Conservation (phyloP, 2,888 invertebrate genomes). For the Hirtodrosophila confusa region DNA sequence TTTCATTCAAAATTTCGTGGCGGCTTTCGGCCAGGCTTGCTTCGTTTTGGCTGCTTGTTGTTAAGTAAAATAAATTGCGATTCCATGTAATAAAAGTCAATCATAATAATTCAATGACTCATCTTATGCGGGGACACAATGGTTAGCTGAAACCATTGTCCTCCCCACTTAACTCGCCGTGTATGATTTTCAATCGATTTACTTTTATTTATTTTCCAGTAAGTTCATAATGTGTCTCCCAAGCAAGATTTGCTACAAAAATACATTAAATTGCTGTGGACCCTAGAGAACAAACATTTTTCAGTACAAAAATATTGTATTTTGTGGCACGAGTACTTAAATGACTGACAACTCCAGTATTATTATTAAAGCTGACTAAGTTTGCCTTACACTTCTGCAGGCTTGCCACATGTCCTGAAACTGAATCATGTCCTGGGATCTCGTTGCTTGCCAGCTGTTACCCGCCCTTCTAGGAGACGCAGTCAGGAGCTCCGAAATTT, state of each 20-base stretch:
- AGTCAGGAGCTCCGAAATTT: constrained; percentile 6
- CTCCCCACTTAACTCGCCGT: constrained; percentile 5
- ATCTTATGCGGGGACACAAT: constrained; percentile 44
- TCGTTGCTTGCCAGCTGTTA: constrained; percentile 32
- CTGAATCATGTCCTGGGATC: constrained; percentile 4
- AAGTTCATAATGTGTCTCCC: constrained; percentile 9
- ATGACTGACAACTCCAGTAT: constrained; percentile 5
- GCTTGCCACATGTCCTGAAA: constrained; percentile 4
- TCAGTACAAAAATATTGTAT: neutral
- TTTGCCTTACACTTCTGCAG: constrained; percentile 2
- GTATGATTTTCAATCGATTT: neutral
- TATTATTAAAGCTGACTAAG: constrained; percentile 17
- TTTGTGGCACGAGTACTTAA: neutral
- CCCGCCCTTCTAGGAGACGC: neutral
- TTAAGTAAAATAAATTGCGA: constrained; percentile 80
- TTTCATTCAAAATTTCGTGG: constrained; percentile 72
- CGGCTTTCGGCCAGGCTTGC: constrained; percentile 50
- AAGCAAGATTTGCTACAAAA: constrained; percentile 14
- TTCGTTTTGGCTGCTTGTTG: constrained; percentile 54
- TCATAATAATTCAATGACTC: constrained; percentile 78
- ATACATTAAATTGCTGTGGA: constrained; percentile 1
- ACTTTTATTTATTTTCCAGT: constrained; percentile 1
- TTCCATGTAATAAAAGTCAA: constrained; percentile 80
- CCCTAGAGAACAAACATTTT: neutral
- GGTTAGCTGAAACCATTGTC: constrained; percentile 25